Percentiles rank a stretch among this genome's conserved stretches.
These are phyloP conservation scores for Lagodon rhomboides DNA, from an alignment of 2,797 vertebrate genomes.

Conservation along the genomic window DNA sequence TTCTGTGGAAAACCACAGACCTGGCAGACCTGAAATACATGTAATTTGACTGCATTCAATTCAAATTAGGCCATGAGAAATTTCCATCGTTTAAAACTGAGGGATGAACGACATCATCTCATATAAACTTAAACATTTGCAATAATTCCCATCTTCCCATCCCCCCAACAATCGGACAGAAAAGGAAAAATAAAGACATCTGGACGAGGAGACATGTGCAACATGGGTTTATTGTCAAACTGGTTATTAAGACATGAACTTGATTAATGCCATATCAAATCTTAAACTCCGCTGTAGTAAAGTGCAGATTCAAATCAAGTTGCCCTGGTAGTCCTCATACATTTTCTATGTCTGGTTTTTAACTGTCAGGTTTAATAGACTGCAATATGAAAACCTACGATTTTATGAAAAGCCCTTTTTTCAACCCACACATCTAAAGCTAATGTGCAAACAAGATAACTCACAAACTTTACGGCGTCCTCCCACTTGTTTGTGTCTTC, in stretches of 20 bases:
- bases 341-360: constrained; percentile 85
- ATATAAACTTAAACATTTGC: not conserved
- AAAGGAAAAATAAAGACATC: constrained; percentile 47
- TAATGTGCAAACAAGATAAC: constrained; percentile 85
- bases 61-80: not conserved
- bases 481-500: constrained; percentile 33
- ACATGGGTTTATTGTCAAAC: constrained; percentile 93
- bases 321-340: constrained; percentile 88
- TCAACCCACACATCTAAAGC: constrained; percentile 88
- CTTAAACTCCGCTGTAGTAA: constrained; percentile 91
- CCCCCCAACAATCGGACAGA: not conserved
- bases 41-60: not conserved
- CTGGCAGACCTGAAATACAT: not conserved
- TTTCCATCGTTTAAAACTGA: not conserved
- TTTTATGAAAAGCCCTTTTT: constrained; percentile 93
- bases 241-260: constrained; percentile 93
- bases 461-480: constrained; percentile 70
- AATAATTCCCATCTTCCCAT: not conserved
- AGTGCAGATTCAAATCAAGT: constrained; percentile 95
- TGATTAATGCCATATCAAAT: constrained; percentile 92
- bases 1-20: no score
- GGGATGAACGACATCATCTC: not conserved
- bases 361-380: constrained; percentile 74
- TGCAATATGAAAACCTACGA: constrained; percentile 82
- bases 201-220: constrained; percentile 79